Conservation (phyloP, 2,113 vertebrate species). For the Eptesicus fuscus region DNA sequence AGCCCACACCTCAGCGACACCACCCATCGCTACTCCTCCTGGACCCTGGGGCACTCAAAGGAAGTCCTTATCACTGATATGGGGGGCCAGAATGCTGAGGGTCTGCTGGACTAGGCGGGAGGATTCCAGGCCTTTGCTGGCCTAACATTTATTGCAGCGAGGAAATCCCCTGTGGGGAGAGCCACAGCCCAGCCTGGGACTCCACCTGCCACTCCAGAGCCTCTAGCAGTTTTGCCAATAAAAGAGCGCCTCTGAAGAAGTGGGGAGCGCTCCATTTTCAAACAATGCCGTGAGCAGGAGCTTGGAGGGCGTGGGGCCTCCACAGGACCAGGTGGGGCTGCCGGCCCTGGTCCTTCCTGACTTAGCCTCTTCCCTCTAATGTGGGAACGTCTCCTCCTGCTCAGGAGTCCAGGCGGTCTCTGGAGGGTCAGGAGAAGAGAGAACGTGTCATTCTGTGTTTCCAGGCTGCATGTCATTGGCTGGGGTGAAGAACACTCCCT, state of each 20-base stretch:
- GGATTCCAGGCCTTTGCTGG: too few relatives aligned
- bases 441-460: not conserved
- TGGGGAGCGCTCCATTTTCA: not conserved
- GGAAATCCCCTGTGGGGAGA: not conserved
- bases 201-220: not conserved
- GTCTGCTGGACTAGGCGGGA: not conserved
- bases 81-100: not conserved
- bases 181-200: not conserved
- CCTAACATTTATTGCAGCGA: not conserved
- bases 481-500: not conserved
- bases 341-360: not conserved
- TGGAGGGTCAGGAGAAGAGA: not conserved
- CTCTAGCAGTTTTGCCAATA: not conserved
- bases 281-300: not conserved
- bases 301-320: not conserved
- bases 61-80: fast-evolving
- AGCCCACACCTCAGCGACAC: not conserved
- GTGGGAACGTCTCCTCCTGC: not conserved
- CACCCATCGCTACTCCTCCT: not conserved
- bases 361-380: not conserved
- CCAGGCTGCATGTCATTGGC: not conserved
- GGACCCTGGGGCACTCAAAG: not conserved
- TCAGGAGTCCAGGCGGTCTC: not conserved
- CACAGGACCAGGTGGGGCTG: not conserved
- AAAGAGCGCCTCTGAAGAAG: not conserved